Percentiles rank a stretch among this genome's conserved stretches.
Conservation (phyloP, 2,797 vertebrate species). For the Setipinna tenuifilis region DNA sequence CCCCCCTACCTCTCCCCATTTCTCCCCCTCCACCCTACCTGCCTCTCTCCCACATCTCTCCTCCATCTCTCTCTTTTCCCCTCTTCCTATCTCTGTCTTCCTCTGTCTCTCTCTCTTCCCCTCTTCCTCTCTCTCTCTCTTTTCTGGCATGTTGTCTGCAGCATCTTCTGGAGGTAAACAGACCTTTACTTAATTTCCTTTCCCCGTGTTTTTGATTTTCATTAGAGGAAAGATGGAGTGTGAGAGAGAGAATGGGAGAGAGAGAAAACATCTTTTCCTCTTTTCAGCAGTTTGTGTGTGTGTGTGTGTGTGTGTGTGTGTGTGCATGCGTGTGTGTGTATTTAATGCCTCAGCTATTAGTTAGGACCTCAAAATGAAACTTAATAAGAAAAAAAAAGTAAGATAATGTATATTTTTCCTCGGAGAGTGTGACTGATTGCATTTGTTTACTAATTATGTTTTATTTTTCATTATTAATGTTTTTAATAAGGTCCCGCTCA, state of each 20-base stretch:
- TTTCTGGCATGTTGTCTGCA: not conserved
- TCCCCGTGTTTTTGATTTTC: constrained; percentile 59
- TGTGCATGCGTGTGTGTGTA: constrained; percentile 31
- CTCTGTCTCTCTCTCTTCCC: constrained; percentile 14
- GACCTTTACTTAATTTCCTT: constrained; percentile 60
- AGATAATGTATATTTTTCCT: constrained; percentile 66
- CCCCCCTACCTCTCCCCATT: no score
- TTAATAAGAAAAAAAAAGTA: constrained; percentile 61
- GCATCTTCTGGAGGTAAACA: constrained; percentile 50
- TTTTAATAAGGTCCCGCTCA: constrained; percentile 84
- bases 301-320: not conserved
- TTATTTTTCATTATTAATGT: constrained; percentile 77
- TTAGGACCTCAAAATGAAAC: constrained; percentile 49
- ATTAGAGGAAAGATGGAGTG: constrained; percentile 46
- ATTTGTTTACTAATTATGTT: constrained; percentile 85
- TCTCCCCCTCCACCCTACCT: no score
- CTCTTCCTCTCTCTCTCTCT: constrained; percentile 12
- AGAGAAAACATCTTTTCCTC: constrained; percentile 38
- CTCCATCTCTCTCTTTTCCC: no score
- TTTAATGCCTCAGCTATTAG: not conserved
- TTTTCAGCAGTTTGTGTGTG: constrained; percentile 28
- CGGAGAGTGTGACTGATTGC: constrained; percentile 73
- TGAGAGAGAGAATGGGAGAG: constrained; percentile 32
- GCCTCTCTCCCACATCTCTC: no score
- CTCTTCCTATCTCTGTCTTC: constrained; percentile 39